These are phyloP conservation scores for Shinisaurus crocodilurus DNA, from an alignment of 2,113 vertebrate species.

Conservation along the genomic window DNA sequence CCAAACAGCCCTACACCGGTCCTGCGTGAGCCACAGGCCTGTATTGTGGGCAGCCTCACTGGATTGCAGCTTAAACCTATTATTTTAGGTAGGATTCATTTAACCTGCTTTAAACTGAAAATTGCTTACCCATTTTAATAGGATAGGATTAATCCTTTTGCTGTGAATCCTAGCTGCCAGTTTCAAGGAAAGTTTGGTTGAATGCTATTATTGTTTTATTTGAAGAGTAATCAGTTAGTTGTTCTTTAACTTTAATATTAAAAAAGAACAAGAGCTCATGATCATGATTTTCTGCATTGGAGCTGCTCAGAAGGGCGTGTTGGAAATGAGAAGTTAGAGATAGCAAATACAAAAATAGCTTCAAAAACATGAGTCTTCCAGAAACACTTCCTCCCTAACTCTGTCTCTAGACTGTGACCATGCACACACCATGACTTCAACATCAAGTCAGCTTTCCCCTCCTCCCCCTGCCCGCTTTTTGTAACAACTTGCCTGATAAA, in stretches of 20 bases:
- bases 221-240: slow-evolving; percentile 51
- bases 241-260: slow-evolving; percentile 59
- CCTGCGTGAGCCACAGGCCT: too few relatives aligned
- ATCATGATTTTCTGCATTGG: neutral
- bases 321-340: neutral
- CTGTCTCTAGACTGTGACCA: too few relatives aligned
- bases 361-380: neutral
- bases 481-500: too few relatives aligned
- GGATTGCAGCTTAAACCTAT: too few relatives aligned
- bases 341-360: neutral
- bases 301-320: neutral
- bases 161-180: slow-evolving; percentile 31
- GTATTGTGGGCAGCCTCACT: too few relatives aligned
- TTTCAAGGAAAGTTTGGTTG: slow-evolving; percentile 58
- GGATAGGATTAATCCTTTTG: neutral
- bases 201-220: slow-evolving; percentile 33
- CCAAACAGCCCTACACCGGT: too few relatives aligned
- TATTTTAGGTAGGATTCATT: neutral
- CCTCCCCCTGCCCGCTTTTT: too few relatives aligned
- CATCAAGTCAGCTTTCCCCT: neutral
- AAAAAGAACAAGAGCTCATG: neutral
- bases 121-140: neutral
- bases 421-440: too few relatives aligned
- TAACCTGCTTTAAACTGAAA: neutral
- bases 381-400: neutral